Percentiles rank a stretch among this genome's conserved stretches.
phyloP scores from a whole-genome alignment of 2,888 invertebrate genomes.

The Corythucha ciliata region DNA sequence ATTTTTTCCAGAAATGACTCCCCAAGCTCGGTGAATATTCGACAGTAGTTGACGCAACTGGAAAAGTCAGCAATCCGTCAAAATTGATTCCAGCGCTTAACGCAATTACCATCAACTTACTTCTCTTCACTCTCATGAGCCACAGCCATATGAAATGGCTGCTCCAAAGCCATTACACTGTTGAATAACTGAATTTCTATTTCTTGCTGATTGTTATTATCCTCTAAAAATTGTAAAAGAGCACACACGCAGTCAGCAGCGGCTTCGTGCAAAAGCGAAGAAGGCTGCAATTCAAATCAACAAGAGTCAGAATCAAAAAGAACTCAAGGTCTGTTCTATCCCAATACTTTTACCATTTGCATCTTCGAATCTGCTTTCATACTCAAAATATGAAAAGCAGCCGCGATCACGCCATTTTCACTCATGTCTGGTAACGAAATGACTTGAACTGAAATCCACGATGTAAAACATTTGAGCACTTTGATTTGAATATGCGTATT shows the following conservation, averaged over 20 bases:
- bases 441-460: constrained; percentile 81
- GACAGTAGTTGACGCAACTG: constrained; percentile 67
- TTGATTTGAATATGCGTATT: constrained; percentile 61
- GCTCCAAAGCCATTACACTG: constrained; percentile 68
- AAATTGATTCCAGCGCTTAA: not conserved
- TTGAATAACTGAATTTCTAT: constrained; percentile 73
- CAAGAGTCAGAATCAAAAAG: constrained; percentile 1
- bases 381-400: constrained; percentile 50
- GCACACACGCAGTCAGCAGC: constrained; percentile 86
- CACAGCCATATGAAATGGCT: constrained; percentile 81
- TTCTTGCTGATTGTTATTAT: constrained; percentile 56
- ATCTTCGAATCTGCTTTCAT: constrained; percentile 10
- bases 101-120: constrained; percentile 39
- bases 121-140: constrained; percentile 90
- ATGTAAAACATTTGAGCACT: constrained; percentile 76
- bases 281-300: constrained; percentile 16
- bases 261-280: constrained; percentile 61
- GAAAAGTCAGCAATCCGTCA: constrained; percentile 4
- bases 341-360: not conserved
- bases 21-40: constrained; percentile 88
- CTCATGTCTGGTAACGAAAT: constrained; percentile 65
- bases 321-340: not conserved
- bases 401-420: constrained; percentile 61
- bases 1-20: constrained; percentile 84
- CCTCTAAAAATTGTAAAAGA: constrained; percentile 71